These are phyloP conservation scores for Philonicus albiceps DNA, from an alignment of 2,888 invertebrate genomes.

Conservation along the genomic window DNA sequence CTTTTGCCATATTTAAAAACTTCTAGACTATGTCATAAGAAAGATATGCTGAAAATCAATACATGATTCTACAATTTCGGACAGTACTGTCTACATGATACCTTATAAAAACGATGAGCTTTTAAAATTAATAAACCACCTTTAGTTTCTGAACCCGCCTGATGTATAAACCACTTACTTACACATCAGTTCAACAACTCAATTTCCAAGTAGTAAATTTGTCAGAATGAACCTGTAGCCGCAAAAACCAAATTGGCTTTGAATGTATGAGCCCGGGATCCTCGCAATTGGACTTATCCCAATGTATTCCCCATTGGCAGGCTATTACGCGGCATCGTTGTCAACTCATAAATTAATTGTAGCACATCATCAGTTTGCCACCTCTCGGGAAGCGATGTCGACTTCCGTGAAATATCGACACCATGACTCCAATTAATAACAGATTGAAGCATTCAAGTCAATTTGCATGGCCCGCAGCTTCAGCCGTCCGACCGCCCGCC, in stretches of 20 bases:
- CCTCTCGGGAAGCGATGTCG: background rate
- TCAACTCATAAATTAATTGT: constrained; percentile 27
- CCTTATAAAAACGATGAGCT: no score
- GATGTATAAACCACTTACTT: background rate
- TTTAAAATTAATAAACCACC: background rate
- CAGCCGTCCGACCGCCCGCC: background rate
- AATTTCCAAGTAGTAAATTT: background rate
- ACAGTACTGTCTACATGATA: no score
- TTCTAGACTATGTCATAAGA: no score
- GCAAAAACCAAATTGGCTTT: background rate
- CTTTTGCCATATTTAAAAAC: no score
- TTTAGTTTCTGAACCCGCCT: background rate
- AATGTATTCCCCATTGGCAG: background rate
- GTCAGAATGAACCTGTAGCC: background rate
- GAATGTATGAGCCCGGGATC: background rate
- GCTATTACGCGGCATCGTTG: background rate
- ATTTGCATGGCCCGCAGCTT: background rate
- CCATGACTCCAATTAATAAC: constrained; percentile 18
- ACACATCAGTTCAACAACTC: background rate
- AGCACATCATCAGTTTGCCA: constrained; percentile 20
- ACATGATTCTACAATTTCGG: no score
- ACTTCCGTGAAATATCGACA: background rate
- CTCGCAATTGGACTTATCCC: background rate
- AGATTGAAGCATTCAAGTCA: constrained; percentile 12
- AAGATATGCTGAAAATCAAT: no score